Evolutionary conservation across 2,888 invertebrate species (phyloP).

Genomic region (Phrixothrix hirtus): DNA sequence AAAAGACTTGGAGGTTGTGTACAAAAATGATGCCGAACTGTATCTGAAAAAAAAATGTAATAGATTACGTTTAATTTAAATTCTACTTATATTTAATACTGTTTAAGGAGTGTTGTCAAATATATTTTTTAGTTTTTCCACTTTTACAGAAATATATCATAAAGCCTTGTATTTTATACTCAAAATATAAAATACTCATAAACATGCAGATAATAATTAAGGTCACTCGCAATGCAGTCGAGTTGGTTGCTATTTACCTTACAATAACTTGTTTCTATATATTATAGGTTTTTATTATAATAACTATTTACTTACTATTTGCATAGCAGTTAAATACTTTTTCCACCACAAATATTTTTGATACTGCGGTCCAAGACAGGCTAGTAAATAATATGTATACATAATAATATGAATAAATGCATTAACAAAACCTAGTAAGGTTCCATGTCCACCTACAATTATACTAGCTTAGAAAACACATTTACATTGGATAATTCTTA

Average conservation of each 20-base stretch:
- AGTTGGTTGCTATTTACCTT: no score
- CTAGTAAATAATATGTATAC: constrained; percentile 90
- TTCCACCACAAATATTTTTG: constrained; percentile 94
- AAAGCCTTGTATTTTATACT: no score
- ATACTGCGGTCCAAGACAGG: constrained; percentile 85
- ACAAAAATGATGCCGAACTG: constrained; percentile 77
- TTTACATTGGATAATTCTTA: constrained; percentile 46
- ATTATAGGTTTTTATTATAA: neutral
- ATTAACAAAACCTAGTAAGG: constrained; percentile 79
- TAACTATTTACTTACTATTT: constrained; percentile 69
- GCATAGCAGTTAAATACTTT: constrained; percentile 85
- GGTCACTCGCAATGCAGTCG: no score
- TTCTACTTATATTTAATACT: neutral
- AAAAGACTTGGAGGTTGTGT: constrained; percentile 67
- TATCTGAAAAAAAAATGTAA: constrained; percentile 58
- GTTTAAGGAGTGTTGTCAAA: neutral
- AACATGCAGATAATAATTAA: no score
- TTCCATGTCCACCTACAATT: constrained; percentile 76
- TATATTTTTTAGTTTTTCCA: no score
- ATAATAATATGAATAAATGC: constrained; percentile 94
- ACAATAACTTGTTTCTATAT: neutral
- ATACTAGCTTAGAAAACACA: neutral
- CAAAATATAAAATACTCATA: no score
- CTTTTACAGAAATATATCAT: no score
- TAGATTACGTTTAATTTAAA: neutral